A percentile compares a stretch with the other conserved stretches of the same genome.
Evolutionary conservation across 2,113 vertebrate genomes (phyloP).

Genomic region (Perca fluviatilis): DNA sequence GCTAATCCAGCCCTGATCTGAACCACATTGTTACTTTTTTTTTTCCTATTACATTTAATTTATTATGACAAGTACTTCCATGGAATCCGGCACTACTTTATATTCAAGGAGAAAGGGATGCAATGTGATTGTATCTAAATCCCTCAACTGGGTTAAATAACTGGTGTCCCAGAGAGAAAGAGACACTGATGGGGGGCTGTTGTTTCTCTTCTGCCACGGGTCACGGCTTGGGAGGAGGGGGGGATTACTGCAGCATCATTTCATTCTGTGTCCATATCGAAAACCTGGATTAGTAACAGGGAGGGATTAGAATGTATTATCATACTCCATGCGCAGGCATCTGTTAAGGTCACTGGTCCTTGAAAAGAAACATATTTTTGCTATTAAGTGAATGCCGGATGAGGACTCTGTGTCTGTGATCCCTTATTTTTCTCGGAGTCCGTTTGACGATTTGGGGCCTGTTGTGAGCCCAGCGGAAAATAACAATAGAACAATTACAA

Average conservation of each 20-base stretch:
- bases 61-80: constrained; percentile 68
- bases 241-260: constrained; percentile 70
- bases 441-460: not conserved
- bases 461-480: not conserved
- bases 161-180: constrained; percentile 36
- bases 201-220: constrained; percentile 61
- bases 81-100: constrained; percentile 52
- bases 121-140: constrained; percentile 79
- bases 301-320: constrained; percentile 77
- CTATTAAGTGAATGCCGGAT: constrained; percentile 48
- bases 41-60: constrained; percentile 69
- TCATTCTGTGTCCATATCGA: constrained; percentile 65
- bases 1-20: constrained; percentile 71
- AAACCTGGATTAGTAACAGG: constrained; percentile 69
- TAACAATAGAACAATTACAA: constrained; percentile 1
- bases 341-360: constrained; percentile 67
- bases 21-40: constrained; percentile 58
- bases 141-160: constrained; percentile 64
- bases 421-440: constrained; percentile 8
- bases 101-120: constrained; percentile 62
- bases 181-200: constrained; percentile 36
- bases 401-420: not conserved
- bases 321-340: constrained; percentile 56
- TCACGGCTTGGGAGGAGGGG: constrained; percentile 48
- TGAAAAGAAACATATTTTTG: constrained; percentile 71